These are phyloP conservation scores for Penelope pileata DNA, from an alignment of 2,113 vertebrate genomes.

Conservation along the genomic window DNA sequence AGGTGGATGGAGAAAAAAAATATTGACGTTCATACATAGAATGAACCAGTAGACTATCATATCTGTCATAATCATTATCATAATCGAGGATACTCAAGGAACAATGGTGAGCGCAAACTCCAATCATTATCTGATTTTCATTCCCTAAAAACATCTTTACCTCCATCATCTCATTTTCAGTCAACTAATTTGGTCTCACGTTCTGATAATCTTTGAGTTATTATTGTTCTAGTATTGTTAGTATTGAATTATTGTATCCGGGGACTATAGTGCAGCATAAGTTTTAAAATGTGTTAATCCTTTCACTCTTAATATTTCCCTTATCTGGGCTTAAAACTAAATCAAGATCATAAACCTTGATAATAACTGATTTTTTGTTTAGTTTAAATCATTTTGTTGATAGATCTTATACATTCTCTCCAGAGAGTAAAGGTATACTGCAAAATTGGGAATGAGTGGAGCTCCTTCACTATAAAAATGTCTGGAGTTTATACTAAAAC, in stretches of 20 bases:
- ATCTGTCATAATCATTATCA: background rate
- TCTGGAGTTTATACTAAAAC: background rate
- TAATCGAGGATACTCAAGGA: background rate
- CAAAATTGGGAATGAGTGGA: background rate
- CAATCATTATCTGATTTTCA: background rate
- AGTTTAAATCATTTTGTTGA: background rate
- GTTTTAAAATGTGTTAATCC: background rate
- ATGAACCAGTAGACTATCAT: background rate
- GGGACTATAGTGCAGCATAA: background rate
- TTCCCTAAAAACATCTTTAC: background rate
- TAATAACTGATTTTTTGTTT: background rate
- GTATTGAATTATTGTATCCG: no score
- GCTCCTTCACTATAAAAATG: background rate
- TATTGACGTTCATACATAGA: background rate
- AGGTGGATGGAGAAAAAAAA: background rate
- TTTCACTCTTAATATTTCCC: background rate
- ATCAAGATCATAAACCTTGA: background rate
- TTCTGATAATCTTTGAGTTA: background rate
- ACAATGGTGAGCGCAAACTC: background rate
- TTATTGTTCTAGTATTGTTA: no score
- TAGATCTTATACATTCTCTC: background rate
- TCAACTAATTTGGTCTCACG: background rate
- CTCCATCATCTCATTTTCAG: background rate
- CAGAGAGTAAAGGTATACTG: background rate
- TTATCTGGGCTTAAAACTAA: constrained; percentile 11